Percentiles rank a stretch among this genome's conserved stretches.
phyloP scores from a whole-genome alignment of 2,113 vertebrate genomes.

The Oreochromis spilurus region DNA sequence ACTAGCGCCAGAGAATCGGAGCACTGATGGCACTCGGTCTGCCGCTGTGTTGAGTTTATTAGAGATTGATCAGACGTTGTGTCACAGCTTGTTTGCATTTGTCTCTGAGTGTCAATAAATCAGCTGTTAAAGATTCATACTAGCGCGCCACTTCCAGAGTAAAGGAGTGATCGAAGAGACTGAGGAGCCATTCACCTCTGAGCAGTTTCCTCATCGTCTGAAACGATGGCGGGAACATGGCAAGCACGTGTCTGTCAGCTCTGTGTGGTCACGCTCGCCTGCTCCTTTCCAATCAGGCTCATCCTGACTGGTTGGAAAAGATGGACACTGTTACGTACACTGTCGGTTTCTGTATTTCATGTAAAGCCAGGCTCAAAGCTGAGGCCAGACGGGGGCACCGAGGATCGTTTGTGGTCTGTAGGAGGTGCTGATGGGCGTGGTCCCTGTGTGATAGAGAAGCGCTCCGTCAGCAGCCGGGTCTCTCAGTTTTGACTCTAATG shows the following conservation, averaged over 20 bases:
- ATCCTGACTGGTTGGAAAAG: background rate
- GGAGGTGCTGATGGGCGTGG: background rate
- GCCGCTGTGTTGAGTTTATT: background rate
- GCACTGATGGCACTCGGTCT: background rate
- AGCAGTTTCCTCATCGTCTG: background rate
- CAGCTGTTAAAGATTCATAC: background rate
- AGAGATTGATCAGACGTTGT: background rate
- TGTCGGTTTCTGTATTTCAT: background rate
- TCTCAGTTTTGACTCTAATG: background rate
- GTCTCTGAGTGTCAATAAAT: background rate
- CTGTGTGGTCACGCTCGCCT: background rate
- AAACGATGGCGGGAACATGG: background rate
- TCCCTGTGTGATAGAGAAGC: background rate
- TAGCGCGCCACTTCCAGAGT: background rate
- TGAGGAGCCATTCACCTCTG: background rate
- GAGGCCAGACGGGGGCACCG: background rate
- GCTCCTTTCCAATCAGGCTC: background rate
- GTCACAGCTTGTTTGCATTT: background rate
- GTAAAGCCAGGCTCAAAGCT: background rate
- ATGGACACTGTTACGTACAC: background rate
- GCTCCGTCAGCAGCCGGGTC: background rate
- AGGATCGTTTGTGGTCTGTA: background rate
- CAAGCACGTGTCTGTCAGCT: background rate
- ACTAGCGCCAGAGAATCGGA: rapidly evolving
- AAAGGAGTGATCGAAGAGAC: background rate